A percentile compares a stretch with the other conserved stretches of the same genome.
Conservation (phyloP, 2,797 vertebrate species). For the Ctenosaura bakeri region DNA sequence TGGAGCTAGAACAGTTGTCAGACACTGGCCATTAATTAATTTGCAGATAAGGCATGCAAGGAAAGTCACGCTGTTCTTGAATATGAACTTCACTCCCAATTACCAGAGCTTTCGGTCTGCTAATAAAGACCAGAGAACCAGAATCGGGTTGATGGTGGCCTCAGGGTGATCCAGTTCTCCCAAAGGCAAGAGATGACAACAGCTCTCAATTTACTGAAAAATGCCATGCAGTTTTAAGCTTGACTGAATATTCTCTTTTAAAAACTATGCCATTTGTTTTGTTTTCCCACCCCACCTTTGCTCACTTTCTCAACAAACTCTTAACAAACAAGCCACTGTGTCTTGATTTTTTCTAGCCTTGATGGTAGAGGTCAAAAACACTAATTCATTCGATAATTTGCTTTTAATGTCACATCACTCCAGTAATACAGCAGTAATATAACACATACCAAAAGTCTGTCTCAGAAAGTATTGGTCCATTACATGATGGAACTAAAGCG, state of each 20-base stretch:
- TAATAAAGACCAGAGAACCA: neutral
- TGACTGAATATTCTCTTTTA: neutral
- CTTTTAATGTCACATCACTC: neutral
- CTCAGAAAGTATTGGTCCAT: neutral
- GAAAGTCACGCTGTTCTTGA: constrained; percentile 15
- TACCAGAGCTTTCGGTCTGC: neutral
- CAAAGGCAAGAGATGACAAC: neutral
- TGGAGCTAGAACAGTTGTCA: constrained; percentile 8
- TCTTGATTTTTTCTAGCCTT: neutral
- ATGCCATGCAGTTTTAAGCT: neutral
- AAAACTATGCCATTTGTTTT: neutral
- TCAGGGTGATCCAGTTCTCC: neutral
- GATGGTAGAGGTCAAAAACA: too few species aligned
- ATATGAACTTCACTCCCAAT: constrained; percentile 4
- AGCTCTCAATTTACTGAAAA: neutral
- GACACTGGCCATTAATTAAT: constrained; percentile 34
- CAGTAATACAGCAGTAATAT: neutral
- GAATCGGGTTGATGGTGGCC: neutral
- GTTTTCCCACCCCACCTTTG: neutral
- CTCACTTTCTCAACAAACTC: neutral
- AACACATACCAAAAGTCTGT: neutral
- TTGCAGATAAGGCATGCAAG: constrained; percentile 37
- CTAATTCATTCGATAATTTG: neutral
- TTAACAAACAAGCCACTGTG: neutral
- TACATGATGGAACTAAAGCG: neutral